Base-by-base conservation (phyloP, 1,140 invertebrate species). In the Conus betulinus region DNA sequence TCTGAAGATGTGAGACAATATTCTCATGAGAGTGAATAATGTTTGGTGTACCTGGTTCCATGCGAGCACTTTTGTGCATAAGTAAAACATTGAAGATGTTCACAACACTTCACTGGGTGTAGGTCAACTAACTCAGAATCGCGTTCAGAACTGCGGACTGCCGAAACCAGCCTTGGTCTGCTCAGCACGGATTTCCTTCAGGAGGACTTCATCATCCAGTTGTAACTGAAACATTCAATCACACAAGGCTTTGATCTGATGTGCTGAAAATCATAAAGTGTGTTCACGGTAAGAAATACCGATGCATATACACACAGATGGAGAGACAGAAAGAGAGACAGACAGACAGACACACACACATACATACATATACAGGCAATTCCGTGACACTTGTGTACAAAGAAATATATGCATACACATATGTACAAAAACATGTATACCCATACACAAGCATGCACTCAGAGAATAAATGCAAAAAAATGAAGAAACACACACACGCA, bases 111-210 rank as follows among this genome's bases (percentile, higher is more conserved):
- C n/a, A 27, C 39, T 39, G 39, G 27, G 10, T 79, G 7, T 8
- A 39, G 27, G 27, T 39, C 13, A 51, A 51, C 27, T 52, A 23
- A 67, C 39, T n/a, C 84, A 85, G 20, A n/a, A n/a, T 67, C 11
- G 4, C 7, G 63, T 78, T 91, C 91, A 94, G 85, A 93, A 94
- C 87, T 93, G 91, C 79, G 95, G 95, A 89, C 95, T 95, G 27
- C 95, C 95, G 93, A 95, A 95, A n/a, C 95, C 95, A 88, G 94
- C 92, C 88, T 93, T 90, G 76, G 93, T 88, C 89, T 95, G 95
- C 84, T 95, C 89, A 84, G 88, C 53, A n/a, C 93, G 90, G 76
- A 95, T 94, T 90, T 95, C 95, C 91, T n/a, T 91, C 60, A n/a
- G n/a, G n/a, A 95, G 88, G 27, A 94, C 92, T 63, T 90, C 86